Base-by-base conservation (phyloP, 2,797 vertebrate species). In the Syngnathus rostellatus region DNA sequence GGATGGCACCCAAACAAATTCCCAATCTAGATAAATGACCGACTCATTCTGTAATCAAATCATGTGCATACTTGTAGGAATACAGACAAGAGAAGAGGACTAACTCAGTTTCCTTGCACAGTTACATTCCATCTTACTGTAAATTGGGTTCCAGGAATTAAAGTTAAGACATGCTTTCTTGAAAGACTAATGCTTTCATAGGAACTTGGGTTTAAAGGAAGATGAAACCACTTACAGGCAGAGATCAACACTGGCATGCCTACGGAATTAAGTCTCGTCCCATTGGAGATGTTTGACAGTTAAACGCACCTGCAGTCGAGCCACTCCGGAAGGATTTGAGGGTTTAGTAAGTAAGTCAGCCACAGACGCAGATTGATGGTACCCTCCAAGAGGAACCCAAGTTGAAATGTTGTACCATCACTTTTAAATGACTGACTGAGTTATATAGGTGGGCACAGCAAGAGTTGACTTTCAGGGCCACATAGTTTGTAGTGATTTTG, bases 381-480 rank as follows among this genome's bases (percentile, higher is more conserved):
- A 16, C 55, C 55, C 25, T 57, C 37, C 31, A 8, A 57, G 31
- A 57, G 31, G 55, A 57, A 31, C 25, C 25, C 31, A 57, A 8
- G 55, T 14, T 57, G 55, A 57, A 57, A 57, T 57, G 25, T 57
- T 57, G 37, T 17, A 16, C 55, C 55, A 57, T 14, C 25, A 57
- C 6, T 19, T 57, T 57, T 57, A 31, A 57, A 2, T 14, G 31
- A 14, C 55, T 57, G 6, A 57, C 5, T 7, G 25, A 57, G 25
- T 57, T 38, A 17, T 57, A 57, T 6, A 57, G 55, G 25, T 38
- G 25, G 55, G 25, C 55, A 57, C 14, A 57, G 55, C 55, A 37
- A 57, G 25, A 19, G 31, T 17, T 6, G 4, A 8, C 8, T 10
- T 8, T 53, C 25, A 14, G 11, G 54, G 1, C 54, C 11, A 0